phyloP scores from a whole-genome alignment of 2,113 vertebrate genomes.

The Phalacrocorax carbo region DNA sequence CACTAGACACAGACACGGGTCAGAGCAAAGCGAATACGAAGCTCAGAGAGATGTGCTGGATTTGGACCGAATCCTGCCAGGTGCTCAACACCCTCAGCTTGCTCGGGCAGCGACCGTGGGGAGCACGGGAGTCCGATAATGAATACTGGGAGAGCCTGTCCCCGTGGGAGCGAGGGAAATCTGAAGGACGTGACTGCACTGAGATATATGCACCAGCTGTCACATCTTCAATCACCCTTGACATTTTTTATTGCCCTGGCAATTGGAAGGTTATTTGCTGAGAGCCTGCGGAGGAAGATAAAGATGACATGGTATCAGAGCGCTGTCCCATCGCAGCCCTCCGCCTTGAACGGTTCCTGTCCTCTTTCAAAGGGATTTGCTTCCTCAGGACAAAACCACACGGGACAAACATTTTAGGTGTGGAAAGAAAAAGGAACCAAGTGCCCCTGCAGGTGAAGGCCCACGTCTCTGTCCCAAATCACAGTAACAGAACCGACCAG shows the following conservation, averaged over 20 bases:
- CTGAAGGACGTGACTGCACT: background rate
- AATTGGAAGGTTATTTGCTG: background rate
- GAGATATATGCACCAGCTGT: background rate
- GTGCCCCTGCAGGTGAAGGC: background rate
- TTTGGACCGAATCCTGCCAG: accelerated
- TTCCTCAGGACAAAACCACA: background rate
- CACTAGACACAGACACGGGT: background rate
- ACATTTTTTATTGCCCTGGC: background rate
- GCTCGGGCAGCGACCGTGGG: background rate
- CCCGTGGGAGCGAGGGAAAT: background rate
- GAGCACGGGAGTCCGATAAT: accelerated
- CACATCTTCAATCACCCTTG: background rate
- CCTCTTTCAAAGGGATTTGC: background rate
- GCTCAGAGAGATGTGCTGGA: background rate
- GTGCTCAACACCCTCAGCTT: background rate
- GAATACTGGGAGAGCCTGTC: background rate
- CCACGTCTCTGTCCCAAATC: background rate
- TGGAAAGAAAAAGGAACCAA: background rate
- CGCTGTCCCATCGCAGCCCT: accelerated
- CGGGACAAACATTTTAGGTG: background rate
- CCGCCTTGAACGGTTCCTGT: background rate
- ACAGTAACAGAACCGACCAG: background rate
- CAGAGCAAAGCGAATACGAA: accelerated
- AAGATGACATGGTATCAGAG: background rate
- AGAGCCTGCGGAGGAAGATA: background rate